A percentile compares a stretch with the other conserved stretches of the same genome.
Conservation (phyloP, 37 sponge, comb jelly and placozoan genomes). For the Cliona cf. orientalis region DNA sequence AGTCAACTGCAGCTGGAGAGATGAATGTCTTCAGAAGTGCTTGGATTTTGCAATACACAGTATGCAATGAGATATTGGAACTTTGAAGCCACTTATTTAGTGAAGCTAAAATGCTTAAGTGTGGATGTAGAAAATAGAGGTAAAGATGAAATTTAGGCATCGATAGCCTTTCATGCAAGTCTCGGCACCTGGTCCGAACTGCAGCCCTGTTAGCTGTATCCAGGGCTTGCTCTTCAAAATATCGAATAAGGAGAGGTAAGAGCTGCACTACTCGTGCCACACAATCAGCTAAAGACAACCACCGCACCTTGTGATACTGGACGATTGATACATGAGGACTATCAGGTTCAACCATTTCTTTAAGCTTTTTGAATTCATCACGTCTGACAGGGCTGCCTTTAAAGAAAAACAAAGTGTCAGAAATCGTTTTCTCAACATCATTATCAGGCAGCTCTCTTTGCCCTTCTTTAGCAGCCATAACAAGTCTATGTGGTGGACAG, state of each 20-base stretch:
- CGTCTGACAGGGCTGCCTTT: constrained; percentile 13
- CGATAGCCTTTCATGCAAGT: background rate
- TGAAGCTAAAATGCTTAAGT: background rate
- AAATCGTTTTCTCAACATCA: constrained; percentile 10
- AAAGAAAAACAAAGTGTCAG: constrained; percentile 12
- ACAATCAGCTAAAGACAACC: constrained; percentile 7
- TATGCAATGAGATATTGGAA: background rate
- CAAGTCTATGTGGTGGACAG: constrained; percentile 1
- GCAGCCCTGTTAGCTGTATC: constrained; percentile 9
- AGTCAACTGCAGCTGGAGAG: background rate
- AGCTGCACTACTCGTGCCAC: background rate
- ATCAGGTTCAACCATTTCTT: constrained; percentile 6
- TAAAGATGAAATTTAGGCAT: background rate
- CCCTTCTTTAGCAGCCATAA: constrained; percentile 9
- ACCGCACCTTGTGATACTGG: constrained; percentile 12
- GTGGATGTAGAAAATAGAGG: constrained; percentile 12
- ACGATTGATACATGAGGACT: background rate
- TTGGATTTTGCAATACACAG: constrained; percentile 22
- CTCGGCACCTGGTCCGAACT: constrained; percentile 15
- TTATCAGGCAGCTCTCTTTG: constrained; percentile 14
- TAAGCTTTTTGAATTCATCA: constrained; percentile 11
- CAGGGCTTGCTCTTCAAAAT: constrained; percentile 24
- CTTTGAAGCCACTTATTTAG: constrained; percentile 19
- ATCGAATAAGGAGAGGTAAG: constrained; percentile 5
- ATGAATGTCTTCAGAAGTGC: background rate